These are phyloP conservation scores for Pardosa pseudoannulata DNA, from an alignment of 2,888 invertebrate species.

Conservation along the genomic window DNA sequence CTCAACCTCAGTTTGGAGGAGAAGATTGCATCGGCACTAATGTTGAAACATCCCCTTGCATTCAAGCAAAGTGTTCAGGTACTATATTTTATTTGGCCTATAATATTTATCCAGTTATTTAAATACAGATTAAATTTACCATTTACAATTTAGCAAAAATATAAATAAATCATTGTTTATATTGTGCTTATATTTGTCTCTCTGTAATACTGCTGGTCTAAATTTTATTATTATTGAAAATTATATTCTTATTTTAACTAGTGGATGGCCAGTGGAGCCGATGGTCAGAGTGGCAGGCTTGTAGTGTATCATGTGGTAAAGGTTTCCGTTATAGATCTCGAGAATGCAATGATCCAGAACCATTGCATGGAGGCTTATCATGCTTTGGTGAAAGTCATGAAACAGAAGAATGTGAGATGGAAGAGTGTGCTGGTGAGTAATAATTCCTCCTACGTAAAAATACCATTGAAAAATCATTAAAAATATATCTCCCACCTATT, in stretches of 20 bases:
- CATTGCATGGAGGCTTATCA: conserved; percentile 76
- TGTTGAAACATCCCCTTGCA: conserved; percentile 37
- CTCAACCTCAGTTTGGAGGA: conserved; percentile 76
- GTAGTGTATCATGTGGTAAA: conserved; percentile 77
- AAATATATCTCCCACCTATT: too few species aligned
- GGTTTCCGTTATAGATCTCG: conserved; percentile 76
- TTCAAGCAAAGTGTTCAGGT: conserved; percentile 57
- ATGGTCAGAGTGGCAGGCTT: conserved; percentile 77
- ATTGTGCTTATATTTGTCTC: too few species aligned
- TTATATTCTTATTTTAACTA: conserved; percentile 50
- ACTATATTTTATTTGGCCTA: too few species aligned
- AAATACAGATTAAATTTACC: too few species aligned
- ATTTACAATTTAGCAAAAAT: too few species aligned
- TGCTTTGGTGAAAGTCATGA: conserved; percentile 76
- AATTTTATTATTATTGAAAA: too few species aligned
- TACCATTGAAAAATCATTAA: too few species aligned
- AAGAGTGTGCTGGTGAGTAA: conserved; percentile 76
- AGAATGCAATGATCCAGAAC: conserved; percentile 77
- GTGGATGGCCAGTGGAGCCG: conserved; percentile 77
- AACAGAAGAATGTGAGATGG: conserved; percentile 75
- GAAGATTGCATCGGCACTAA: conserved; percentile 75
- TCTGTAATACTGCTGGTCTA: too few species aligned
- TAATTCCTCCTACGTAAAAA: too few species aligned
- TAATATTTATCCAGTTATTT: too few species aligned
- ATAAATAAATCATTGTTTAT: too few species aligned